Conservation (phyloP, 2,888 invertebrate genomes). For the Charanyca ferruginea region DNA sequence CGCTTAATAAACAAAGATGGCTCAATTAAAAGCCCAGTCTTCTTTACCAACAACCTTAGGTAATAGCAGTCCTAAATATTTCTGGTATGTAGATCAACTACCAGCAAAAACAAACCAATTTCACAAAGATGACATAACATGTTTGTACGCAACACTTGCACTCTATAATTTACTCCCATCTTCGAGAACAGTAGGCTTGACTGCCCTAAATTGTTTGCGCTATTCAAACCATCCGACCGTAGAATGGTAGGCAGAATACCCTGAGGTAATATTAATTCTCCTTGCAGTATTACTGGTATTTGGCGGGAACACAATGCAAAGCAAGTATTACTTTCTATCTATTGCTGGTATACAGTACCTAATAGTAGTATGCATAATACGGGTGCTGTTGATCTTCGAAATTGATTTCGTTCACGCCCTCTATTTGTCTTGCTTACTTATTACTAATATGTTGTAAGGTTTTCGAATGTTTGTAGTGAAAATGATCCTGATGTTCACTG, state of each 20-base stretch:
- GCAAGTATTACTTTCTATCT: slow-evolving; percentile 43
- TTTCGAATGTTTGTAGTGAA: slow-evolving; percentile 26
- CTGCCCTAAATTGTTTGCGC: slow-evolving; percentile 41
- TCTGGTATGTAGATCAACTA: slow-evolving; percentile 36
- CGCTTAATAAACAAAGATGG: neutral
- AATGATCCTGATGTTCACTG: slow-evolving; percentile 6
- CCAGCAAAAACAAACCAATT: slow-evolving; percentile 47
- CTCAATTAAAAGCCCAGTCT: neutral
- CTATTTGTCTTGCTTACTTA: slow-evolving; percentile 44
- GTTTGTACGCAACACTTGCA: slow-evolving; percentile 34
- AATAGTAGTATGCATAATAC: slow-evolving; percentile 50
- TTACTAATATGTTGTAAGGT: slow-evolving; percentile 26
- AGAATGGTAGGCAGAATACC: slow-evolving; percentile 28
- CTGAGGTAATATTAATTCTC: slow-evolving; percentile 53
- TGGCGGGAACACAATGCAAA: slow-evolving; percentile 44
- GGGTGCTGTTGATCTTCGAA: slow-evolving; percentile 33
- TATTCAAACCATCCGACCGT: slow-evolving; percentile 58
- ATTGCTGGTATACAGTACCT: slow-evolving; percentile 21
- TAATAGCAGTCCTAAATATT: slow-evolving; percentile 13
- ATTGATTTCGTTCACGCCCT: slow-evolving; percentile 60
- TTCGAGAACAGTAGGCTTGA: slow-evolving; percentile 45
- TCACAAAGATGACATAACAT: slow-evolving; percentile 47
- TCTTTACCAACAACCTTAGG: neutral
- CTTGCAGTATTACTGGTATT: slow-evolving; percentile 45
- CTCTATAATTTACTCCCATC: slow-evolving; percentile 40